Base-by-base conservation (phyloP, 2,113 vertebrate genomes). In the Phaethon lepturus region DNA sequence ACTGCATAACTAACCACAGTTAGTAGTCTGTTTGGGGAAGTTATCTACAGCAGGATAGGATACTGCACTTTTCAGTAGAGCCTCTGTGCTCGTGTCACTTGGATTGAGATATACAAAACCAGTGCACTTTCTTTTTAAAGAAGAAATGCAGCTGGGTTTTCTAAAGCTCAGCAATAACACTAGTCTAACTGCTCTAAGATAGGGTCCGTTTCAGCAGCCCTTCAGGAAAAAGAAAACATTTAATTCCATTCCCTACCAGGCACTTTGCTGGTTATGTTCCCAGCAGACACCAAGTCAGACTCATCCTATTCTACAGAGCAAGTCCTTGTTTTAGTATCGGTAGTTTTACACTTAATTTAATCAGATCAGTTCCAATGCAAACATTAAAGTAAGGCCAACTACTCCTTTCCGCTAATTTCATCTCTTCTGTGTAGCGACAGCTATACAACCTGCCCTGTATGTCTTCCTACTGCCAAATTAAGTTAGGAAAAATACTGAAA, bases 1-100 rank as follows among this genome's bases (percentile, higher is more conserved):
- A 17, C 28, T 33, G 47, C 31, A 7, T 11, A 59, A 11, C 56
- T 47, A 47, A 16, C 15, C 42, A 38, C 0, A 0, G 35, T n/a
- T 23, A 45, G 16, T n/a, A 13, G n/a, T 20, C 35, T 31, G 38
- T 40, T 3, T 35, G 60, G 18, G 44, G 40, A 31, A 45, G 31
- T 17, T 26, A 50, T 1, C 31, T 58, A 31, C 38, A 53, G 53
- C 28, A 50, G 33, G 38, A 58, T 40, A 71, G 64, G 40, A 17
- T 2, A 31, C 47, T 11, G 29, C 42, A 12, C 45, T 68, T 83
- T 17, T 13, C 56, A 47, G n/a, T 0, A 45, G 22, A 29, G 31
- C 23, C 17, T 60, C 9, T 38, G 35, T 28, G 40, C 31, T n/a
- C 19, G 7, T 15, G 20, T 59, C 77, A 44, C 67, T 29, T 14